These are phyloP conservation scores for Caenorhabditis imperialis DNA, from an alignment of 2,888 invertebrate species.

Conservation along the genomic window DNA sequence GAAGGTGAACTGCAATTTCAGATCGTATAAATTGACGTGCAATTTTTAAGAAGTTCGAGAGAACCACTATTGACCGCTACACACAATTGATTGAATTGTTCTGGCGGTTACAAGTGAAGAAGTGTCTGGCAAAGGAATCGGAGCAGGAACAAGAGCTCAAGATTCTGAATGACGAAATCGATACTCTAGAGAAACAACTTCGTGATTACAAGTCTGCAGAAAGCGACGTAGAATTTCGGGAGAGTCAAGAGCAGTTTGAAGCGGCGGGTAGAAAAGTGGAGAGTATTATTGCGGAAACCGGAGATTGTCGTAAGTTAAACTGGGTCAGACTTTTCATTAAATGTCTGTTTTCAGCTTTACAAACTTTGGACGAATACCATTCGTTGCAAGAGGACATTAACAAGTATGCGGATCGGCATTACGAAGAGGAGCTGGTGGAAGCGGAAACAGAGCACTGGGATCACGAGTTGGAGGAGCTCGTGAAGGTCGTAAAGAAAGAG, in stretches of 20 bases:
- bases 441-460: constrained; percentile 17
- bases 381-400: constrained; percentile 11
- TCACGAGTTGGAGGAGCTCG: constrained; percentile 2
- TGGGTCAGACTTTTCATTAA: neutral
- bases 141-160: neutral
- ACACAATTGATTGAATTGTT: too few species aligned
- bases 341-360: constrained; percentile 21
- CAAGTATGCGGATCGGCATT: constrained; percentile 4
- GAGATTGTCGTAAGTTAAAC: constrained; percentile 14
- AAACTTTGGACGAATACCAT: constrained; percentile 20
- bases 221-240: neutral
- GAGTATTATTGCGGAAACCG: constrained; percentile 6
- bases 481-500: constrained; percentile 11
- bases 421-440: constrained; percentile 13
- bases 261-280: constrained; percentile 28
- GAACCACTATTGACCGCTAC: too few species aligned
- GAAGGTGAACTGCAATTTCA: too few species aligned
- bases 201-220: neutral
- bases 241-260: constrained; percentile 23
- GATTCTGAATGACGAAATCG: constrained; percentile 3
- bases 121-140: neutral
- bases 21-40: too few species aligned
- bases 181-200: neutral
- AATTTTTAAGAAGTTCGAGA: too few species aligned
- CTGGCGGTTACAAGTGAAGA: neutral